Evolutionary conservation across 2,888 invertebrate genomes (phyloP), one percentile per base, ranked within the genome.

Genomic region (Mythimna impura): DNA sequence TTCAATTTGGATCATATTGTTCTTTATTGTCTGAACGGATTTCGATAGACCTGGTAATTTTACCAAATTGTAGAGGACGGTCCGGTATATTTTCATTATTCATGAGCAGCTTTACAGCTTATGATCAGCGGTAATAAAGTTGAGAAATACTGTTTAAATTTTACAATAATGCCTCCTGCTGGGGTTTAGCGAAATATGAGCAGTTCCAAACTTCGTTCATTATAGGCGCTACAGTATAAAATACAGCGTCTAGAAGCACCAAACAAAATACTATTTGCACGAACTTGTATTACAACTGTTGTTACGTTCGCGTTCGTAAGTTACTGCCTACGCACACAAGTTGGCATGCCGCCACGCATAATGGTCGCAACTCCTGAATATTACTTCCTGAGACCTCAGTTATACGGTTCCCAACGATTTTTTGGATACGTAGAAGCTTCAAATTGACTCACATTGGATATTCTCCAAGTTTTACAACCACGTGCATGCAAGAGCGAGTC

Each of bases 261-360:
- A 63, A 75, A 76, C 73, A 66, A 66, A 68, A 66, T 76, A 71
- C 63, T 80, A 63, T 80, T 78, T 78, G 76, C 76, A 66, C 71
- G 63, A 68, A 71, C 60, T 71, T 66, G 71, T 78, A 78, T 76
- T 76, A 81, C 83, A 73, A 83, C 71, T 77, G 78, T 84, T 86
- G 73, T 84, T 83, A 80, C 66, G 79, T 67, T 80, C 68, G 75
- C 65, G 74, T 68, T 82, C 72, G 73, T 76, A 83, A 83, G 71
- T 71, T 58, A 82, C 74, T 78, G 83, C 73, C 73, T 83, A 85
- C 87, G 83, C 88, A 86, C 86, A 79, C 76, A 70, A 85, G 74
- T 89, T 94, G 93, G 94, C 90, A 80, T 71, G 74, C 47, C 88
- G 93, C 94, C 94, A 93, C 88, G 88, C 90, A 90, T 89, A 91